Percentiles rank a stretch among this genome's conserved stretches.
These are phyloP conservation scores for Criorhina ranunculi DNA, from an alignment of 2,888 invertebrate species.

Conservation along the genomic window DNA sequence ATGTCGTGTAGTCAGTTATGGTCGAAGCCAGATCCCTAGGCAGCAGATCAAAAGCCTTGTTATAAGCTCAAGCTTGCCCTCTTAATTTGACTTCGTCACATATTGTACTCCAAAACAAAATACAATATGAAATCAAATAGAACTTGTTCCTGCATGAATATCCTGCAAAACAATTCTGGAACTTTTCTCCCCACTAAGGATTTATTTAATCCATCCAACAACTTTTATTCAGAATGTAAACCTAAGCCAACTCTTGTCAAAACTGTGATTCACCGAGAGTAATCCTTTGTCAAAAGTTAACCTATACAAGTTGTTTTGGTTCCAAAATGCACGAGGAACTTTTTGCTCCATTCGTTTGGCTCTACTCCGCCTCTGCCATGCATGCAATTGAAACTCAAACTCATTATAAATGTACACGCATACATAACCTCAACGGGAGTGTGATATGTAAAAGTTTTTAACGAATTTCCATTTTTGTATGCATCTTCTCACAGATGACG, in stretches of 20 bases:
- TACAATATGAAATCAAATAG: too few species aligned
- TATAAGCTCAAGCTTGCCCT: too few species aligned
- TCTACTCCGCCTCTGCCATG: not conserved
- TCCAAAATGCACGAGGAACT: constrained; percentile 17
- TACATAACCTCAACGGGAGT: not conserved
- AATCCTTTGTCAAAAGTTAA: constrained; percentile 30
- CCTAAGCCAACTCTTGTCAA: not conserved
- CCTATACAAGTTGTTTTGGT: not conserved
- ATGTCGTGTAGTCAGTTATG: too few species aligned
- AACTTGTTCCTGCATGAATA: not conserved
- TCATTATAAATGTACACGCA: constrained; percentile 2
- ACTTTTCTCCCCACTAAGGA: constrained; percentile 4
- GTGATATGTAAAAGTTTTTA: not conserved
- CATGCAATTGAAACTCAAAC: not conserved
- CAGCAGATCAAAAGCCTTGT: too few species aligned
- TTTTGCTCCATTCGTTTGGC: not conserved
- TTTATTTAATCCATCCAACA: not conserved
- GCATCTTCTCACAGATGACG: not conserved
- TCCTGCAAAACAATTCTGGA: not conserved
- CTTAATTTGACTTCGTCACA: too few species aligned
- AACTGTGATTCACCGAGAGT: constrained; percentile 27
- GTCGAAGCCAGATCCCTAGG: too few species aligned
- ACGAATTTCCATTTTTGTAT: not conserved
- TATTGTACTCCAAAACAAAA: too few species aligned
- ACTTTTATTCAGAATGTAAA: not conserved